phyloP scores from a whole-genome alignment of 2,888 invertebrate species.

The Brenthis daphne region DNA sequence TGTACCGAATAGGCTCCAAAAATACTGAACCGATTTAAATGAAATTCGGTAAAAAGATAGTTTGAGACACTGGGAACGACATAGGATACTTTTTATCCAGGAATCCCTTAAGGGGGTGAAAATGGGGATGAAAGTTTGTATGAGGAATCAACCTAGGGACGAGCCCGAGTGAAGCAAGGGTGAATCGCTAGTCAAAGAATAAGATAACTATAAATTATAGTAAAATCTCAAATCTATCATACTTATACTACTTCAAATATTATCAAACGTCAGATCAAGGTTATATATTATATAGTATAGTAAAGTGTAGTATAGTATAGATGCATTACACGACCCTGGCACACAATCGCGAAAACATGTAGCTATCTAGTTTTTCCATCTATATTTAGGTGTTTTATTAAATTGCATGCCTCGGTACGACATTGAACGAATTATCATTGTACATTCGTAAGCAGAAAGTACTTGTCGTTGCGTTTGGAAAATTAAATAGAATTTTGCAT shows the following conservation, averaged over 20 bases:
- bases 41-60: too few relatives aligned
- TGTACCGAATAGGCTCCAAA: too few relatives aligned
- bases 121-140: too few relatives aligned
- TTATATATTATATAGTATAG: conserved; percentile 24
- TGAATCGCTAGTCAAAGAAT: not conserved
- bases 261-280: conserved; percentile 35
- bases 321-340: conserved; percentile 43
- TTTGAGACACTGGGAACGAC: too few relatives aligned
- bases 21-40: too few relatives aligned
- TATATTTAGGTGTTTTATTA: conserved; percentile 46
- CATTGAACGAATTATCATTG: conserved; percentile 40
- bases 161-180: too few relatives aligned
- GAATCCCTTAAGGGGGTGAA: too few relatives aligned
- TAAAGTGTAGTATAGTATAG: conserved; percentile 37
- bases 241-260: conserved; percentile 24
- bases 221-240: conserved; percentile 11
- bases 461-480: too few relatives aligned
- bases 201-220: not conserved
- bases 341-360: conserved; percentile 44
- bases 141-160: too few relatives aligned
- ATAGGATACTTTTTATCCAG: too few relatives aligned
- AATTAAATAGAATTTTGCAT: too few relatives aligned
- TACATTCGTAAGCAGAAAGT: conserved; percentile 20
- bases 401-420: conserved; percentile 39
- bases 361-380: conserved; percentile 45